A percentile compares a stretch with the other conserved stretches of the same genome.
Evolutionary conservation across 1,140 invertebrate species (phyloP).

Genomic region (Drosophila bifasciata): DNA sequence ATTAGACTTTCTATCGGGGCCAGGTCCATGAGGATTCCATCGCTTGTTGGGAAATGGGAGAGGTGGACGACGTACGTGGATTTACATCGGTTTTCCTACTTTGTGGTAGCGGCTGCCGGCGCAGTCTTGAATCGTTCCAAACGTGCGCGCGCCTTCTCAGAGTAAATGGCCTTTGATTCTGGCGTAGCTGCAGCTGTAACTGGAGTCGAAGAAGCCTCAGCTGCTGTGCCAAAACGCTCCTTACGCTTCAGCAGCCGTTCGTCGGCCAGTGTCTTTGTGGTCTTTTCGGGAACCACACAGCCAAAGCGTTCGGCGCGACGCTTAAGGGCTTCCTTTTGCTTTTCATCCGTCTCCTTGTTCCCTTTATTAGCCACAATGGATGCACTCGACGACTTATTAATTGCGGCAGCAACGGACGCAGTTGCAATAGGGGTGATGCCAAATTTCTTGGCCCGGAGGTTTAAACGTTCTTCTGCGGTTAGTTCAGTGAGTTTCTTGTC

Average conservation of each 20-base stretch:
- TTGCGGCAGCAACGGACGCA: conserved; percentile 30
- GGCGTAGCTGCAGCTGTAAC: conserved; percentile 35
- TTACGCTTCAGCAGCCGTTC: conserved; percentile 89
- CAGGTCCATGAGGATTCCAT: conserved; percentile 1
- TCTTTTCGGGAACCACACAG: conserved; percentile 87
- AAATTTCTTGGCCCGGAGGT: conserved; percentile 92
- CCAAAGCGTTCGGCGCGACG: conserved; percentile 91
- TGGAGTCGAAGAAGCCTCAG: neutral
- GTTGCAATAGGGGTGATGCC: conserved; percentile 84
- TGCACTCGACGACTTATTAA: conserved; percentile 86
- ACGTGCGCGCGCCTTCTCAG: conserved; percentile 76
- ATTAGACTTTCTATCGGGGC: neutral
- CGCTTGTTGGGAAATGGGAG: too few relatives aligned
- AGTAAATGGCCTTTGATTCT: conserved; percentile 55
- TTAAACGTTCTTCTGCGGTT: conserved; percentile 88
- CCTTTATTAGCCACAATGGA: conserved; percentile 57
- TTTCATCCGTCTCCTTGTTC: conserved; percentile 76
- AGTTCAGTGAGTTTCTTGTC: conserved; percentile 86
- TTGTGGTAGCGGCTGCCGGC: conserved; percentile 17
- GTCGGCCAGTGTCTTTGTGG: conserved; percentile 88
- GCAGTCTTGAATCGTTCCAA: conserved; percentile 76
- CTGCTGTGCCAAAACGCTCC: conserved; percentile 87
- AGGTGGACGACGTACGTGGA: neutral
- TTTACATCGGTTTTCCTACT: conserved; percentile 30
- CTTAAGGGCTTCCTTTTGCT: conserved; percentile 88